Evolutionary conservation across 1,140 invertebrate species (phyloP).

Genomic region (Drosophila pandora): DNA sequence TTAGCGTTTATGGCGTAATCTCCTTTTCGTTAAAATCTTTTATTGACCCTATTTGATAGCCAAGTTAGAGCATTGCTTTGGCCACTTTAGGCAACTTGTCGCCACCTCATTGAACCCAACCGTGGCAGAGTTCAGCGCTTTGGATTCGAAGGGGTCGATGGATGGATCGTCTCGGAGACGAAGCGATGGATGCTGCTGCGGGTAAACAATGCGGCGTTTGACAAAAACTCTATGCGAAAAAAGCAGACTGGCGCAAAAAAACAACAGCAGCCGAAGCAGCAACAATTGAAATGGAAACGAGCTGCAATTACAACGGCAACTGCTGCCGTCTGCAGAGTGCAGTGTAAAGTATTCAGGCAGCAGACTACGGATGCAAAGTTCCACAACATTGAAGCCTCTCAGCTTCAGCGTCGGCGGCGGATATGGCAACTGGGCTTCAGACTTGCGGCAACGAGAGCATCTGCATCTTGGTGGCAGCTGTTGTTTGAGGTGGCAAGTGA

Average conservation of each 20-base stretch:
- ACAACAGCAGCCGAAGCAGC: slow-evolving; percentile 17
- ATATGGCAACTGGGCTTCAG: slow-evolving; percentile 47
- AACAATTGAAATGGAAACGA: slow-evolving; percentile 64
- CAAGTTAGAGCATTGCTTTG: slow-evolving; percentile 6
- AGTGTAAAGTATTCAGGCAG: background rate
- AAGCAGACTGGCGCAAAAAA: slow-evolving; percentile 19
- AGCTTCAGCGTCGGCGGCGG: slow-evolving; percentile 48
- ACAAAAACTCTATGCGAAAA: slow-evolving; percentile 53
- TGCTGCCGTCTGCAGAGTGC: slow-evolving; percentile 24
- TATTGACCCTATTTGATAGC: background rate
- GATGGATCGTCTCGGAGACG: slow-evolving; percentile 28
- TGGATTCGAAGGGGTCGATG: slow-evolving; percentile 51
- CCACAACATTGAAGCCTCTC: slow-evolving; percentile 52
- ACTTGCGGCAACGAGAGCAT: slow-evolving; percentile 68
- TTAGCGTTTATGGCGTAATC: too few species aligned
- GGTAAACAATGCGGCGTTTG: slow-evolving; percentile 56
- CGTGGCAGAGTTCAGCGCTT: slow-evolving; percentile 46
- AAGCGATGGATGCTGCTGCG: slow-evolving; percentile 27
- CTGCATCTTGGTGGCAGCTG: slow-evolving; percentile 57
- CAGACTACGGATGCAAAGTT: slow-evolving; percentile 68
- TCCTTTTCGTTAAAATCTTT: too few species aligned
- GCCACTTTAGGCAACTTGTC: background rate
- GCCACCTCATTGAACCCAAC: slow-evolving; percentile 40
- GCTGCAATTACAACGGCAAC: slow-evolving; percentile 65
- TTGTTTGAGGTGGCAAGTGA: slow-evolving; percentile 57